phyloP scores from a whole-genome alignment of 2,888 invertebrate genomes.

The Lysandra bellargus region DNA sequence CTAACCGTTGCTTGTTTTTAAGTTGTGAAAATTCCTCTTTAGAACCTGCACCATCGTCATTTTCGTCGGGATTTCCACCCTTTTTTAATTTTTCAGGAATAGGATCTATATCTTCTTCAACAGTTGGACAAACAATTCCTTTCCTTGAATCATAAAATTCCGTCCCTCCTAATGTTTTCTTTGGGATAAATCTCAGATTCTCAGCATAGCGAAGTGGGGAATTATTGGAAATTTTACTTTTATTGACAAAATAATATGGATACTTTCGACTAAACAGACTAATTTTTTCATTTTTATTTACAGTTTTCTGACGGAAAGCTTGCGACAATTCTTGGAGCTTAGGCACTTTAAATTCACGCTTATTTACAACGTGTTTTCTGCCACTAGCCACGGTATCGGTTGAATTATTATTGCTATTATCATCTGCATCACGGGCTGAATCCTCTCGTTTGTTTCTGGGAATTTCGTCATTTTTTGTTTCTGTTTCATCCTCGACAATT shows the following conservation, averaged over 20 bases:
- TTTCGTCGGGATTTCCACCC: constrained; percentile 53
- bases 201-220: constrained; percentile 85
- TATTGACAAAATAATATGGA: constrained; percentile 82
- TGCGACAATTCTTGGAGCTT: constrained; percentile 50
- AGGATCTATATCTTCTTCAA: constrained; percentile 77
- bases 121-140: constrained; percentile 75
- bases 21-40: constrained; percentile 50
- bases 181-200: constrained; percentile 82
- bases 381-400: constrained; percentile 17
- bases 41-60: constrained; percentile 43
- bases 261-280: constrained; percentile 74
- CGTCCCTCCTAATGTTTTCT: constrained; percentile 83
- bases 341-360: constrained; percentile 62
- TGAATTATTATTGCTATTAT: constrained; percentile 33
- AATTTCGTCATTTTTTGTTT: constrained; percentile 3
- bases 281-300: constrained; percentile 31
- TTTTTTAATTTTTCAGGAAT: constrained; percentile 74
- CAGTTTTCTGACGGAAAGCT: background rate
- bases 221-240: constrained; percentile 64
- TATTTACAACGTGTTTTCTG: constrained; percentile 52
- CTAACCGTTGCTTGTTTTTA: constrained; percentile 75
- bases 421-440: background rate
- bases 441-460: constrained; percentile 9
- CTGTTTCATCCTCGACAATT: constrained; percentile 14
- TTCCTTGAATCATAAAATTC: constrained; percentile 86